phyloP scores from a whole-genome alignment of 1,140 invertebrate genomes.

The Brachionus sp. region DNA sequence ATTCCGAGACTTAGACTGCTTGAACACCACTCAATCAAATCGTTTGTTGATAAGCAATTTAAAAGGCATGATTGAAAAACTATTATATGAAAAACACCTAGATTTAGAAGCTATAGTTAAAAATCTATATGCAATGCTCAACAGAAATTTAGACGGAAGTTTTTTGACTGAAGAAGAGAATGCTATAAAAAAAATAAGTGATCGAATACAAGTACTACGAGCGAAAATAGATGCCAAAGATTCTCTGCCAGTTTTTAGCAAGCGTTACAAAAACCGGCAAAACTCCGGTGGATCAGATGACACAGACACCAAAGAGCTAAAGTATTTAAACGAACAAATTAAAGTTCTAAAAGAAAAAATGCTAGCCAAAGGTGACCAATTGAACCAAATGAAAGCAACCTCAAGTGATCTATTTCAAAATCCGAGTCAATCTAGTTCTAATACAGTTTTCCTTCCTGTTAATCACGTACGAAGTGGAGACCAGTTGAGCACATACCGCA shows the following conservation, averaged over 20 bases:
- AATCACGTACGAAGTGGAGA: neutral
- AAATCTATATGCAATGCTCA: neutral
- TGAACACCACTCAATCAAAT: neutral
- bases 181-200: constrained; percentile 33
- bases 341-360: constrained; percentile 18
- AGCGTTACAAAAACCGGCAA: neutral
- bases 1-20: constrained; percentile 17
- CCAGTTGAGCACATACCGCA: neutral
- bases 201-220: neutral
- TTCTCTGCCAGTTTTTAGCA: neutral
- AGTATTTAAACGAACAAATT: constrained; percentile 38
- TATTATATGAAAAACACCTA: neutral
- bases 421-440: neutral
- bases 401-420: neutral
- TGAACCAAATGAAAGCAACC: constrained; percentile 37
- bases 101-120: neutral
- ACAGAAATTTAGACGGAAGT: neutral
- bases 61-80: constrained; percentile 3
- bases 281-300: neutral
- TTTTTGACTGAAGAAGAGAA: constrained; percentile 44
- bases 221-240: constrained; percentile 25
- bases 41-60: neutral
- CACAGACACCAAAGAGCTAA: constrained; percentile 24
- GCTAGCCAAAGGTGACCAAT: constrained; percentile 41
- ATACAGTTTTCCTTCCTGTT: neutral